Percentiles rank a stretch among this genome's conserved stretches.
Conservation (phyloP, 2,797 vertebrate species). For the Enteromius thamalakanensis region DNA sequence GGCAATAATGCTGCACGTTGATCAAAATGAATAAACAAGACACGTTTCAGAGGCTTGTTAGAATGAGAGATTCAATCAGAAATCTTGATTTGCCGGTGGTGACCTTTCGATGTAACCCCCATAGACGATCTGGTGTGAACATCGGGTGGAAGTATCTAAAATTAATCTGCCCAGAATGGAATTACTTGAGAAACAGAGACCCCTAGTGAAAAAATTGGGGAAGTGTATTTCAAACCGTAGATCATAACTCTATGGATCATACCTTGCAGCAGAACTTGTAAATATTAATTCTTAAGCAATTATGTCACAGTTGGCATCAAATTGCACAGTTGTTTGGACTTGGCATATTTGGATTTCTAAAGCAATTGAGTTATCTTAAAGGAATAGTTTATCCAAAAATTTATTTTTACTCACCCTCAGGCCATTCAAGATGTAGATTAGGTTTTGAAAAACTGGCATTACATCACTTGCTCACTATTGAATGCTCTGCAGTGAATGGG, state of each 20-base stretch:
- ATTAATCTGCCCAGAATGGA: constrained; percentile 27
- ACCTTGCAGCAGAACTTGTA: not conserved
- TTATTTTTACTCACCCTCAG: not conserved
- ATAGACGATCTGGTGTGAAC: not conserved
- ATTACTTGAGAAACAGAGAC: constrained; percentile 71
- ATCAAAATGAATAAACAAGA: constrained; percentile 17
- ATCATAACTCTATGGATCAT: not conserved
- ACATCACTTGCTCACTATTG: not conserved
- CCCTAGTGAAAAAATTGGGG: constrained; percentile 65
- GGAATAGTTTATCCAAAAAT: not conserved
- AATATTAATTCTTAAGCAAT: not conserved
- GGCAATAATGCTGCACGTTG: not conserved
- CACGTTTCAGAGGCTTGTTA: constrained; percentile 14
- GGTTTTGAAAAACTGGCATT: not conserved
- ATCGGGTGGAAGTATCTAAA: not conserved
- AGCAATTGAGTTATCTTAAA: not conserved
- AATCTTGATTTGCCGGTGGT: constrained; percentile 14
- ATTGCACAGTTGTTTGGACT: not conserved
- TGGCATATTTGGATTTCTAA: not conserved
- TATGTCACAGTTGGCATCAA: not conserved
- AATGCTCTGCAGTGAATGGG: not conserved
- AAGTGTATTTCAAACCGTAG: constrained; percentile 44
- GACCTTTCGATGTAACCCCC: constrained; percentile 13
- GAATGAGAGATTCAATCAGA: constrained; percentile 29
- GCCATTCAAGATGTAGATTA: not conserved